Evolutionary conservation across 2,797 vertebrate genomes (phyloP).

Genomic region (Rousettus madagascariensis): DNA sequence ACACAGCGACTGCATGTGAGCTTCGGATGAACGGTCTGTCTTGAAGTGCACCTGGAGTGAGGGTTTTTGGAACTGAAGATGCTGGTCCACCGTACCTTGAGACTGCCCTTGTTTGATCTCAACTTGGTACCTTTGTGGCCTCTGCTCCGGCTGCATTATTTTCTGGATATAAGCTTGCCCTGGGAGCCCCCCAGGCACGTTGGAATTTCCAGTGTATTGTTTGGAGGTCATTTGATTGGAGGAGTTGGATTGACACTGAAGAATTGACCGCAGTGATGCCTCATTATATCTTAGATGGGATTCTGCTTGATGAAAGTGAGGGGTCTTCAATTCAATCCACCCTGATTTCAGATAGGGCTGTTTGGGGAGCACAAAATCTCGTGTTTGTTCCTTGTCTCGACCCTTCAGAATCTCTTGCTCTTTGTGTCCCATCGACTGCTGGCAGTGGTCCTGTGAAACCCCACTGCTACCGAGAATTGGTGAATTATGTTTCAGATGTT

Average conservation of each 20-base stretch:
- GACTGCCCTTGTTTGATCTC: slow-evolving; percentile 81
- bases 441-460: slow-evolving; percentile 77
- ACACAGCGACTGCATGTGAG: slow-evolving; percentile 81
- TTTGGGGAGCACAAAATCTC: slow-evolving; percentile 79
- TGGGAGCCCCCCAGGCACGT: slow-evolving; percentile 82
- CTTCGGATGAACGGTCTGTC: slow-evolving; percentile 77
- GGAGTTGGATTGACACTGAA: slow-evolving; percentile 84
- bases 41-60: slow-evolving; percentile 74
- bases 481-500: slow-evolving; percentile 71
- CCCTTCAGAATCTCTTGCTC: slow-evolving; percentile 74
- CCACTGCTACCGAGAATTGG: slow-evolving; percentile 45
- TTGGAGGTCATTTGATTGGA: slow-evolving; percentile 84
- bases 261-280: slow-evolving; percentile 75
- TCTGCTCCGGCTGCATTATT: slow-evolving; percentile 83
- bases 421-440: slow-evolving; percentile 76
- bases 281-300: slow-evolving; percentile 86
- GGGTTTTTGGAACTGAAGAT: slow-evolving; percentile 85
- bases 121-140: slow-evolving; percentile 79
- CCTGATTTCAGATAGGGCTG: slow-evolving; percentile 83
- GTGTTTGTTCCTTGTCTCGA: slow-evolving; percentile 80
- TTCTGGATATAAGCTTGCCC: slow-evolving; percentile 85
- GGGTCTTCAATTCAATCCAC: slow-evolving; percentile 90
- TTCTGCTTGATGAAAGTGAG: slow-evolving; percentile 80
- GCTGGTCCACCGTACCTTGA: slow-evolving; percentile 87
- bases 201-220: slow-evolving; percentile 86